Base-by-base conservation (phyloP, 2,797 vertebrate genomes). In the Gymnocypris eckloni region DNA sequence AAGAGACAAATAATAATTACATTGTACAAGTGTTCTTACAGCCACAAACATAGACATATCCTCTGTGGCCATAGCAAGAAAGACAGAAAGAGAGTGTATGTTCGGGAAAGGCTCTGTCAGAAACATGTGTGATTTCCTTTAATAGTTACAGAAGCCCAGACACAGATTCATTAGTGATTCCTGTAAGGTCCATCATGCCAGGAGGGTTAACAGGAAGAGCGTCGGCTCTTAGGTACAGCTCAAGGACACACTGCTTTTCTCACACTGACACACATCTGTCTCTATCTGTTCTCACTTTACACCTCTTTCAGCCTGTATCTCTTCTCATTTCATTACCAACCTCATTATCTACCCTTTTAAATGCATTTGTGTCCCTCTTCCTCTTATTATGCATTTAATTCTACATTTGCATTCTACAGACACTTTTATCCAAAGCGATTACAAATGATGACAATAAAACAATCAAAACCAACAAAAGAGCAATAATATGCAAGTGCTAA, bases 131-230 rank as follows among this genome's bases (percentile, higher is more conserved):
- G 80, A 90, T 91, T 90, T 83, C 87, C 83, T 90, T 89, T 84
- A 90, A 91, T 82, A 90, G 91, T 89, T 84, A 48, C 28, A 81
- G 59, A 81, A 86, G 59, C 84, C 89, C 92, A 94, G 94, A 94
- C 92, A 41, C 83, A 41, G 91, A 91, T 95, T 96, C 92, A 95
- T 95, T 94, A 94, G 90, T 39, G 89, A 95, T 96, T 96, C 95
- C 95, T 93, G 94, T 95, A 95, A 95, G 87, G 93, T 94, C 94
- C 92, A 94, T 96, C 93, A 90, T 89, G 91, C 92, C 91, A 91
- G 84, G 87, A 94, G 92, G 94, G 93, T 94, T 95, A 93, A 95
- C 94, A 95, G 95, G 94, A 95, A 96, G 88, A 93, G 93, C 90
- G 91, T 91, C 89, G 88, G 90, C 45, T 7, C 3, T 45, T 85